Conservation (phyloP, 2,113 vertebrate species). For the Ifrita kowaldi region DNA sequence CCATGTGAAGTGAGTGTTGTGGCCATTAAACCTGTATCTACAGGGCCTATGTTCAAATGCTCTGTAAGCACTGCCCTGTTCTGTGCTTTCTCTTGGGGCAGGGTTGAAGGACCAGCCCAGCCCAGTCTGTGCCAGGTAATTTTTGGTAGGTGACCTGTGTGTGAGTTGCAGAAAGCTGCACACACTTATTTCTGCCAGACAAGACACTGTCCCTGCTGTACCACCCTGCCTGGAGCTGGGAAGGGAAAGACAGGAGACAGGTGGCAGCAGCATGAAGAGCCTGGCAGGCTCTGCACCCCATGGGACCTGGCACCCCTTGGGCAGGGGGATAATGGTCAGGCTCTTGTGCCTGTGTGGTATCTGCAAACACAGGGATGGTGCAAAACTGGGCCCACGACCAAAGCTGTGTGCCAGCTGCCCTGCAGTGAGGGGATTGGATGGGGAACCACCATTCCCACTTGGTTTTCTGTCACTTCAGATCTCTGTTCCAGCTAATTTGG, state of each 20-base stretch:
- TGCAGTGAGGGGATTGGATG: not conserved
- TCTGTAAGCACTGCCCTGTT: accelerated
- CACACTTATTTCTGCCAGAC: not conserved
- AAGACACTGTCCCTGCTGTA: not conserved
- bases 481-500: not conserved
- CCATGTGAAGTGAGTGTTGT: accelerated
- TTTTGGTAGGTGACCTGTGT: not conserved
- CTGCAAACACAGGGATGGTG: accelerated
- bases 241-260: not conserved
- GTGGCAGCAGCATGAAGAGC: not conserved
- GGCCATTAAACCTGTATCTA: not conserved
- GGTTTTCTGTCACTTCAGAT: not conserved
- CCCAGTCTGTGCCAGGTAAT: no score
- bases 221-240: not conserved
- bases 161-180: not conserved
- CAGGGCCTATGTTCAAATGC: accelerated
- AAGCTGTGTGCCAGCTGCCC: not conserved
- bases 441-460: accelerated
- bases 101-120: not conserved
- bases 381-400: not conserved
- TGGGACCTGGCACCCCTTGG: accelerated
- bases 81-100: not conserved
- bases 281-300: accelerated
- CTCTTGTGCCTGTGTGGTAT: accelerated
- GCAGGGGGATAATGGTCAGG: accelerated